Conservation (phyloP, 2,797 vertebrate species). For the Eospalax fontanierii region DNA sequence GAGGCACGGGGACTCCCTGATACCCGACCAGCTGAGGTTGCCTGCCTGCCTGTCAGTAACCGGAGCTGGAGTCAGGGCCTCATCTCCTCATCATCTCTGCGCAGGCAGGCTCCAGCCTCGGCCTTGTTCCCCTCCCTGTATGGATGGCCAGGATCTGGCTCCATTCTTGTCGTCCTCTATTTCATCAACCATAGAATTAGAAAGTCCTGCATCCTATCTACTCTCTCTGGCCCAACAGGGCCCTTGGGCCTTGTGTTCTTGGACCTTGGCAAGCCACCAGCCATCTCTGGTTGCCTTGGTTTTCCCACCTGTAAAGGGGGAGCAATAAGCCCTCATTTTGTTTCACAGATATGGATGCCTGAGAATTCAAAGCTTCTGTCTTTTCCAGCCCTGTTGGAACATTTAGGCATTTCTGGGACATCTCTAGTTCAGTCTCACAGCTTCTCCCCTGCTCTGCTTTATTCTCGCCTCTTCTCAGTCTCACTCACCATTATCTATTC, state of each 20-base stretch:
- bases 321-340: not conserved
- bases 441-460: not conserved
- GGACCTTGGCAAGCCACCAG: not conserved
- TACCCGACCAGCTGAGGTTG: constrained; percentile 69
- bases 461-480: not conserved
- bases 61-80: constrained; percentile 55
- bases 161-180: not conserved
- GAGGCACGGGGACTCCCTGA: constrained; percentile 62
- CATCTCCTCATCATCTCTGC: not conserved
- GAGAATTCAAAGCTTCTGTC: not conserved
- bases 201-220: not conserved
- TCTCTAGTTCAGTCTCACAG: not conserved
- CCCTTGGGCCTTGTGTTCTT: too few relatives aligned
- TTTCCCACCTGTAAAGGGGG: constrained; percentile 34
- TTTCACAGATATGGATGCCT: not conserved
- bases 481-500: not conserved
- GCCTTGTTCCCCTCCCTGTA: not conserved
- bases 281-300: not conserved
- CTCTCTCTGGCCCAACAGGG: not conserved
- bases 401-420: not conserved
- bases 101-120: not conserved
- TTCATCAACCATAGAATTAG: not conserved
- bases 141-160: constrained; percentile 22
- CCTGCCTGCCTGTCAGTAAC: not conserved
- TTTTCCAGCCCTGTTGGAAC: not conserved